These are phyloP conservation scores for Morphnarchus princeps DNA, from an alignment of 2,113 vertebrate species.

Conservation along the genomic window DNA sequence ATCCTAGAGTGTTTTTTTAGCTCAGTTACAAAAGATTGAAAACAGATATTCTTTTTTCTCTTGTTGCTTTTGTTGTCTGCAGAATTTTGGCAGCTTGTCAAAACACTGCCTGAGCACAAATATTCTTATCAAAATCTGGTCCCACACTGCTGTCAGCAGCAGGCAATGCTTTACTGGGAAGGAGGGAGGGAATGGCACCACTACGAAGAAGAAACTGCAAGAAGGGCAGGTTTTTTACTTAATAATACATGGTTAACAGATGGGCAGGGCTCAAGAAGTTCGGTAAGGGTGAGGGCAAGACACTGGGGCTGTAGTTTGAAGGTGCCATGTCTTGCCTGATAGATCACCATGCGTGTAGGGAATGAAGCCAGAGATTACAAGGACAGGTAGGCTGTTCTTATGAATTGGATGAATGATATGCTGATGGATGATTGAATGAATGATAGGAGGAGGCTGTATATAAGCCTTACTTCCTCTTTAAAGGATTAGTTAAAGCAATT, in stretches of 20 bases:
- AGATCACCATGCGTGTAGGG: neutral
- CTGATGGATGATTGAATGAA: neutral
- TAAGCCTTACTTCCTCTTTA: neutral
- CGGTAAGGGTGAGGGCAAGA: neutral
- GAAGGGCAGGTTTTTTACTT: neutral
- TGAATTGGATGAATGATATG: neutral
- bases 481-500: neutral
- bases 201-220: neutral
- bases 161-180: neutral
- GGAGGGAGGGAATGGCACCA: neutral
- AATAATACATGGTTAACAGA: neutral
- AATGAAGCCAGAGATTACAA: neutral
- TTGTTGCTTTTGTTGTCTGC: conserved; percentile 45
- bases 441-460: neutral
- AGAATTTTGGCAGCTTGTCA: conserved; percentile 45
- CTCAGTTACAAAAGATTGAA: conserved; percentile 34
- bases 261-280: neutral
- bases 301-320: neutral
- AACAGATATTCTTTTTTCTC: conserved; percentile 24
- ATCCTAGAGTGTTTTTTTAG: conserved; percentile 6
- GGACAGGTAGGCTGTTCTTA: neutral
- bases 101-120: conserved; percentile 31
- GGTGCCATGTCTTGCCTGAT: neutral
- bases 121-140: conserved; percentile 35
- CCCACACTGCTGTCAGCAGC: neutral